Evolutionary conservation across 2,888 invertebrate genomes (phyloP).

Genomic region (Cactoblastis cactorum): DNA sequence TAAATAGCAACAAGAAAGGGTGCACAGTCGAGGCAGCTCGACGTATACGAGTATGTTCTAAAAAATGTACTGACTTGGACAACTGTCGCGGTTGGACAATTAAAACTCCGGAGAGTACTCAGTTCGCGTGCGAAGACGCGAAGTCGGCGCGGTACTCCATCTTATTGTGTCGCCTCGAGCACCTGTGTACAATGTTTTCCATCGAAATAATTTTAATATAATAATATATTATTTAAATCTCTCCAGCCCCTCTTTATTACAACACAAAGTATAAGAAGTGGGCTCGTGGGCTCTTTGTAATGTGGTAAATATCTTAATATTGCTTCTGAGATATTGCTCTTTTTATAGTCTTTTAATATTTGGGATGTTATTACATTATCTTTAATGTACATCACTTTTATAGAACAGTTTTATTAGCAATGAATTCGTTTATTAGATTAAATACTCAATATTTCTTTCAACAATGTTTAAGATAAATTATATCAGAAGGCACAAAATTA

Average conservation of each 20-base stretch:
- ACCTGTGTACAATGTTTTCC: slow-evolving; percentile 34
- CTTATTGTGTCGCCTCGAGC: slow-evolving; percentile 44
- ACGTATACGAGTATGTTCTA: slow-evolving; percentile 32
- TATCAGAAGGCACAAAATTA: too few species aligned
- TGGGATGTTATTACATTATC: slow-evolving; percentile 20
- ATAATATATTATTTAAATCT: not conserved
- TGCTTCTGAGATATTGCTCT: slow-evolving; percentile 16
- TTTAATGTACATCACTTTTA: slow-evolving; percentile 15
- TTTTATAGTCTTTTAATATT: slow-evolving; percentile 19
- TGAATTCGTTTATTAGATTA: slow-evolving; percentile 6
- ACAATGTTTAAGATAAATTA: not conserved
- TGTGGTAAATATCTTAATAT: slow-evolving; percentile 26
- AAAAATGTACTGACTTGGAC: slow-evolving; percentile 36
- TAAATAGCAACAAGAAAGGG: slow-evolving; percentile 57
- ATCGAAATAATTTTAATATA: slow-evolving; percentile 31
- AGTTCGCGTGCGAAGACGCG: slow-evolving; percentile 35
- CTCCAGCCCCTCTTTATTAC: slow-evolving; percentile 7
- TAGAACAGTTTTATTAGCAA: slow-evolving; percentile 15
- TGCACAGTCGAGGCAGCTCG: slow-evolving; percentile 36
- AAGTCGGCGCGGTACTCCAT: slow-evolving; percentile 36
- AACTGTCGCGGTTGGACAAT: slow-evolving; percentile 45
- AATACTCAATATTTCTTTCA: not conserved
- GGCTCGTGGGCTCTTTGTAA: slow-evolving; percentile 38
- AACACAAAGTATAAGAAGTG: slow-evolving; percentile 21
- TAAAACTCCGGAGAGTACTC: slow-evolving; percentile 56